These are phyloP conservation scores for Athene cunicularia DNA, from an alignment of 2,113 vertebrate genomes.

Conservation along the genomic window DNA sequence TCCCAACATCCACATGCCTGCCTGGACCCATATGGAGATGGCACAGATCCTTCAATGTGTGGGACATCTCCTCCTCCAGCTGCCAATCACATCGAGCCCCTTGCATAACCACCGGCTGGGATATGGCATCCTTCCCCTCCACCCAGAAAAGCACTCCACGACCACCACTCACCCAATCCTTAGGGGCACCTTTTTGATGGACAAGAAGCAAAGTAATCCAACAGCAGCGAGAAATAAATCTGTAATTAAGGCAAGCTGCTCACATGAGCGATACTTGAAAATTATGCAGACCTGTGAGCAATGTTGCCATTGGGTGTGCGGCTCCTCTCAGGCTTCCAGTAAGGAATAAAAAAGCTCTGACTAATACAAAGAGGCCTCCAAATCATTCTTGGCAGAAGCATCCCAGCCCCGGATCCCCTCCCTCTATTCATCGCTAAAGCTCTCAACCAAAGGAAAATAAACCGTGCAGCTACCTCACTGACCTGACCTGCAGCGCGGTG, in stretches of 20 bases:
- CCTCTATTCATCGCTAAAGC: conserved; percentile 87
- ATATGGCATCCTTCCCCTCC: rapidly evolving
- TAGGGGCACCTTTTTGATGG: background rate
- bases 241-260: background rate
- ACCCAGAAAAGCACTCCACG: background rate
- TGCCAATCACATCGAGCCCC: background rate
- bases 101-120: background rate
- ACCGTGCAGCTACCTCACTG: conserved; percentile 72
- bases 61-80: background rate
- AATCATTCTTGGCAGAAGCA: conserved; percentile 76
- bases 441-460: conserved; percentile 75
- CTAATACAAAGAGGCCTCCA: conserved; percentile 79
- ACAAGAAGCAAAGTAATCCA: background rate
- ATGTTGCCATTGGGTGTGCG: background rate
- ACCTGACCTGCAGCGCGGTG: conserved; percentile 75
- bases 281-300: conserved; percentile 29
- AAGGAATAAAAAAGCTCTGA: conserved; percentile 86
- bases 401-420: conserved; percentile 75
- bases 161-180: background rate
- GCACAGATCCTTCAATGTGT: rapidly evolving
- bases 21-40: background rate
- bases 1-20: background rate
- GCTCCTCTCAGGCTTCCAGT: conserved; percentile 57
- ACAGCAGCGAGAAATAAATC: background rate
- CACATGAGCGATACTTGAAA: background rate